These are phyloP conservation scores for Triplophysa yarkandensis DNA, from an alignment of 2,797 vertebrate genomes.

Conservation along the genomic window DNA sequence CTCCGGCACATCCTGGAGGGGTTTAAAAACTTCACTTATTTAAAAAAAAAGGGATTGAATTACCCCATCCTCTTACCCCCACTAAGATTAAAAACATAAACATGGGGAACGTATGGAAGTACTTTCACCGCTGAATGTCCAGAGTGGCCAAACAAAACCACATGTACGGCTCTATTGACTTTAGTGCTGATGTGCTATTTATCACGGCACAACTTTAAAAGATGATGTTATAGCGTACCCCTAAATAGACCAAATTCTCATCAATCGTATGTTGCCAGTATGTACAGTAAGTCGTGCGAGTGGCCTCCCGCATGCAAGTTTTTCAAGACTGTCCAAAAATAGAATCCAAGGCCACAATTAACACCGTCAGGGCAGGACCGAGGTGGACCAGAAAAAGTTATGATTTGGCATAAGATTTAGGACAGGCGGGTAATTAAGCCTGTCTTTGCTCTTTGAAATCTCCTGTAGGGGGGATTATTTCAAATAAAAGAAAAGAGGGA, in stretches of 20 bases:
- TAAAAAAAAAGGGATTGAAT: constrained; percentile 3
- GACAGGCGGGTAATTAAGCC: constrained; percentile 78
- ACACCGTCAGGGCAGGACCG: constrained; percentile 64
- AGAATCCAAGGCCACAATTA: constrained; percentile 66
- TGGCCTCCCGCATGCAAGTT: constrained; percentile 58
- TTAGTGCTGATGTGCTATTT: constrained; percentile 2
- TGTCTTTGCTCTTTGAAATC: constrained; percentile 78
- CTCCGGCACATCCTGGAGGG: constrained; percentile 48
- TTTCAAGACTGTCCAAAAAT: constrained; percentile 47
- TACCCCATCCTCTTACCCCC: constrained; percentile 28
- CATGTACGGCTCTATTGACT: background rate
- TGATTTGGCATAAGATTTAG: constrained; percentile 78
- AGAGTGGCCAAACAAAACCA: constrained; percentile 13
- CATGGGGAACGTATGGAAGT: constrained; percentile 8
- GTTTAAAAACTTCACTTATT: constrained; percentile 52
- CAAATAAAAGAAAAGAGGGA: constrained; percentile 67
- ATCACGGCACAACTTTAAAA: background rate
- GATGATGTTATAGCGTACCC: background rate
- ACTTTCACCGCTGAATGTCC: background rate
- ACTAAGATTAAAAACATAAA: constrained; percentile 26
- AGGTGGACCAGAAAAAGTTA: constrained; percentile 64
- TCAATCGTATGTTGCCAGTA: background rate
- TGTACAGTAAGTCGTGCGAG: constrained; percentile 43
- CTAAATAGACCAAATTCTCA: background rate
- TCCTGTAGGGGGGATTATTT: constrained; percentile 77